A percentile compares a stretch with the other conserved stretches of the same genome.
These are phyloP conservation scores for Ptychodera flava DNA, from an alignment of 35 echinoderm and acorn worm genomes.

Conservation along the genomic window DNA sequence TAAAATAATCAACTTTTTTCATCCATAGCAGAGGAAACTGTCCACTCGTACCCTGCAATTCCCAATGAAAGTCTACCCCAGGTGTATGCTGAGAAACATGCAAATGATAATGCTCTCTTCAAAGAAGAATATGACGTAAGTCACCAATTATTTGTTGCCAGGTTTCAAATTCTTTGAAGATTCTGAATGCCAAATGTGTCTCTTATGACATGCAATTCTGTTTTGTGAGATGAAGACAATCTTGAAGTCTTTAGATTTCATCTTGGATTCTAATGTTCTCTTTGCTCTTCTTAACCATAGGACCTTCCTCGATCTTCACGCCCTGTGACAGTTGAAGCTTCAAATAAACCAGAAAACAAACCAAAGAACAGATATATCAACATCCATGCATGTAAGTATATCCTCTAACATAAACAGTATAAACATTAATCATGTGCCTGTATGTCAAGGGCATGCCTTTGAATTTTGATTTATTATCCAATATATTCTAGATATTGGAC, in stretches of 20 bases:
- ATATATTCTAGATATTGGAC: background rate
- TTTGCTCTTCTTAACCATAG: background rate
- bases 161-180: no score
- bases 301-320: background rate
- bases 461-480: background rate
- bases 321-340: conserved; percentile 3
- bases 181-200: no score
- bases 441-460: background rate
- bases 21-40: background rate
- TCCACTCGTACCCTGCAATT: background rate
- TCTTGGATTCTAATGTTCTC: no score
- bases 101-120: background rate
- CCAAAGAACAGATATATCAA: conserved; percentile 24
- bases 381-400: conserved; percentile 12
- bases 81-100: background rate
- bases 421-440: background rate
- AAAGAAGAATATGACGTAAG: background rate
- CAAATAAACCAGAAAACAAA: background rate
- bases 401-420: background rate
- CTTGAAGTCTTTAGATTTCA: no score
- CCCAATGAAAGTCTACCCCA: background rate
- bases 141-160: no score
- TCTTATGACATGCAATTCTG: no score
- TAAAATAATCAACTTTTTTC: background rate
- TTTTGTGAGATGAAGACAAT: no score